These are phyloP conservation scores for Peucedramus taeniatus DNA, from an alignment of 2,113 vertebrate genomes.

Conservation along the genomic window DNA sequence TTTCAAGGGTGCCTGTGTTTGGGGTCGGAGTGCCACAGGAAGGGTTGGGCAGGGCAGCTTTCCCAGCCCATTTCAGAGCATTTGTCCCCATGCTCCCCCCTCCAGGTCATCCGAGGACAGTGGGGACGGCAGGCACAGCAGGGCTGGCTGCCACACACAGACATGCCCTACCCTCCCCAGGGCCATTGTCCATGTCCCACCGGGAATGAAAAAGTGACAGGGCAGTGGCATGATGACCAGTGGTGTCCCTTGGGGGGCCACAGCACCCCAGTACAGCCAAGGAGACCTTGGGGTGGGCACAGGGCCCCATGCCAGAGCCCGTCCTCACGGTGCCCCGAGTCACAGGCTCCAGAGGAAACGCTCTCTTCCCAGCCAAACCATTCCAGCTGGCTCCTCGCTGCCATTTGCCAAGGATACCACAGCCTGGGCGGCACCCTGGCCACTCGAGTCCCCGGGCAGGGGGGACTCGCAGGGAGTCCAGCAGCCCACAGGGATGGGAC, in stretches of 20 bases:
- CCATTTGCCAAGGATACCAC: neutral
- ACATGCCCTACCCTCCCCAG: neutral
- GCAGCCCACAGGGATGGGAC: neutral
- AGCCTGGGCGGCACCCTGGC: rapidly evolving
- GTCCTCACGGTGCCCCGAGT: rapidly evolving
- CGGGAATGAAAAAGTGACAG: rapidly evolving
- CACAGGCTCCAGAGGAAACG: rapidly evolving
- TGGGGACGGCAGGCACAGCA: neutral
- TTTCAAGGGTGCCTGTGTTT: neutral
- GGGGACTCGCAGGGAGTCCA: rapidly evolving
- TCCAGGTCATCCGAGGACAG: rapidly evolving
- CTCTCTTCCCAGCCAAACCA: neutral
- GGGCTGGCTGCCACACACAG: neutral
- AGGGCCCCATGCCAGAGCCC: rapidly evolving
- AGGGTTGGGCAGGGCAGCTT: neutral
- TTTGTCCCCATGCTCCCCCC: neutral
- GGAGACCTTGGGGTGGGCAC: neutral
- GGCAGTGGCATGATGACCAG: rapidly evolving
- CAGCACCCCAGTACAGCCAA: neutral
- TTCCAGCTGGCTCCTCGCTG: neutral
- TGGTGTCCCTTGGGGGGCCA: neutral
- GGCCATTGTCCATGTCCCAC: neutral
- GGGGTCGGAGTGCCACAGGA: neutral
- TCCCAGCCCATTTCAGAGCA: rapidly evolving
- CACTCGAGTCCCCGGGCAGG: rapidly evolving